Percentiles rank a stretch among this genome's conserved stretches.
Evolutionary conservation across 2,888 invertebrate genomes (phyloP).

Genomic region (Gymnocheta viridis): DNA sequence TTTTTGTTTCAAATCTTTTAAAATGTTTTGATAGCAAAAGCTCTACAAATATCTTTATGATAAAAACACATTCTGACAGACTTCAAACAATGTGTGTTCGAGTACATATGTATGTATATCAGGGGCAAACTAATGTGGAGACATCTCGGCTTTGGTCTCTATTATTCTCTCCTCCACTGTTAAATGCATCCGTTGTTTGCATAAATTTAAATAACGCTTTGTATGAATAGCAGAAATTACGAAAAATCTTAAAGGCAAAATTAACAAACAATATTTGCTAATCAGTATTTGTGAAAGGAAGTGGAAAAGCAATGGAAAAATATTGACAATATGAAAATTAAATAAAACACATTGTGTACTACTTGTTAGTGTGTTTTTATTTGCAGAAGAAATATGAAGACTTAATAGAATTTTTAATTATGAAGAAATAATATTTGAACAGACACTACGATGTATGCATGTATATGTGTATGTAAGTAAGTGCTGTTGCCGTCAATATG

Average conservation of each 20-base stretch:
- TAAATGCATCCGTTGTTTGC: background rate
- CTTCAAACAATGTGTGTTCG: no score
- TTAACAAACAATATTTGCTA: slow-evolving; percentile 38
- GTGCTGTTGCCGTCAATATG: no score
- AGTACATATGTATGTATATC: no score
- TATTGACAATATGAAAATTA: slow-evolving; percentile 31
- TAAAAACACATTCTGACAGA: no score
- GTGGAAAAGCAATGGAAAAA: background rate
- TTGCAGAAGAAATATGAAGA: background rate
- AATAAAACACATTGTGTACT: background rate
- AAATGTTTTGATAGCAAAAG: no score
- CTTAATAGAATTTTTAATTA: slow-evolving; percentile 3
- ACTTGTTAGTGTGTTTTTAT: background rate
- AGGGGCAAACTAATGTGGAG: no score
- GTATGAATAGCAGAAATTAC: slow-evolving; percentile 18
- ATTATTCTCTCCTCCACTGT: slow-evolving; percentile 8
- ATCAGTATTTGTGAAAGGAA: slow-evolving; percentile 23
- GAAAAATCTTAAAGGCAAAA: slow-evolving; percentile 25
- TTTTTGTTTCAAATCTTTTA: no score
- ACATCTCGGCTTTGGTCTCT: no score
- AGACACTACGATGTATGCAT: no score
- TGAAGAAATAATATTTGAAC: background rate
- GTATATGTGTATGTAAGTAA: no score
- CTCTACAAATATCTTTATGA: no score
- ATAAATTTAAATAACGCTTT: slow-evolving; percentile 33